These are phyloP conservation scores for Halyomorpha halys DNA, from an alignment of 1,140 invertebrate genomes.

Conservation along the genomic window DNA sequence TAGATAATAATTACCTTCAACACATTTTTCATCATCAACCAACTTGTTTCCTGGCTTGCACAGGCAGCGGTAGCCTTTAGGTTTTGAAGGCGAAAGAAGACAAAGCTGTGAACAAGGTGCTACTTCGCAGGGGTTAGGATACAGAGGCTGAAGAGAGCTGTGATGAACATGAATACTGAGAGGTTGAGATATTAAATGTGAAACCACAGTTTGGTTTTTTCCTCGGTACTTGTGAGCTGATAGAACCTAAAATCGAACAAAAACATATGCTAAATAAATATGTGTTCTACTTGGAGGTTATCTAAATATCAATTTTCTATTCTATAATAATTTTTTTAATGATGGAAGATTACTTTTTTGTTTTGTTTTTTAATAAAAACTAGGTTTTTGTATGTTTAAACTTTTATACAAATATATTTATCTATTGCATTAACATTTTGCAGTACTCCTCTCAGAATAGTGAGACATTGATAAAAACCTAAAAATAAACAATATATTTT, in stretches of 20 bases:
- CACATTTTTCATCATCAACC: constrained; percentile 56
- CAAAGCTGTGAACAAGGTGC: constrained; percentile 83
- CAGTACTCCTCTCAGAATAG: too few relatives aligned
- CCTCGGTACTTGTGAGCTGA: constrained; percentile 87
- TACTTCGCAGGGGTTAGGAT: constrained; percentile 68
- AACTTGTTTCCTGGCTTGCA: constrained; percentile 81
- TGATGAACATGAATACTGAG: constrained; percentile 90
- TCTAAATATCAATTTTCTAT: too few relatives aligned
- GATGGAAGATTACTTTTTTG: too few relatives aligned
- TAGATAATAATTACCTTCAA: constrained; percentile 42
- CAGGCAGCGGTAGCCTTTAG: constrained; percentile 71
- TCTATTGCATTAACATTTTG: too few relatives aligned
- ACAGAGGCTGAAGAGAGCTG: constrained; percentile 80
- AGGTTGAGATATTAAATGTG: constrained; percentile 87
- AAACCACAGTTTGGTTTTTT: constrained; percentile 82
- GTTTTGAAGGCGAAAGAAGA: constrained; percentile 63
- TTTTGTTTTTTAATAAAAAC: too few relatives aligned
- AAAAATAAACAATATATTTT: too few relatives aligned
- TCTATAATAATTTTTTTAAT: too few relatives aligned
- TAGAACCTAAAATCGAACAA: constrained; percentile 36
- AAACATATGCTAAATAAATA: too few relatives aligned
- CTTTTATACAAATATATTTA: too few relatives aligned
- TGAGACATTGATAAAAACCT: too few relatives aligned
- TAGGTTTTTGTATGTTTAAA: too few relatives aligned
- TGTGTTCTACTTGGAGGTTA: too few relatives aligned